Evolutionary conservation across 2,113 vertebrate genomes (phyloP).

Genomic region (Fregata magnificens): DNA sequence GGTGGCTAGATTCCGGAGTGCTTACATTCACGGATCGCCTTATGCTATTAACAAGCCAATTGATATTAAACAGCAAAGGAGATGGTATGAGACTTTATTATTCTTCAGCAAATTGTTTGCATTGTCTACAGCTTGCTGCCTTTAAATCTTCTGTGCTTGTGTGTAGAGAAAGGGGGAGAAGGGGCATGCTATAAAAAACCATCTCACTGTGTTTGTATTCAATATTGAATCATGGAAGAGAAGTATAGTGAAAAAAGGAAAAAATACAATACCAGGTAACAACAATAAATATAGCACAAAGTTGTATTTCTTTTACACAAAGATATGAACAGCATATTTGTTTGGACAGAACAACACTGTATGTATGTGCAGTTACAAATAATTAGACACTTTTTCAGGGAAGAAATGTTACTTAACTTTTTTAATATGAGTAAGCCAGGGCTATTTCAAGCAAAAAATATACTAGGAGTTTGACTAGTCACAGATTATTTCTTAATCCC

Average conservation of each 20-base stretch:
- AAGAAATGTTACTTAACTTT: neutral
- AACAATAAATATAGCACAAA: neutral
- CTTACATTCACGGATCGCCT: slow-evolving; percentile 85
- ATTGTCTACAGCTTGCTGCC: neutral
- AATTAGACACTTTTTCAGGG: neutral
- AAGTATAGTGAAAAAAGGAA: neutral
- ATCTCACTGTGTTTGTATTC: neutral
- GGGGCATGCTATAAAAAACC: neutral
- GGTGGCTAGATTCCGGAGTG: slow-evolving; percentile 82
- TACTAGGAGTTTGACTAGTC: neutral
- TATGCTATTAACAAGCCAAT: slow-evolving; percentile 94
- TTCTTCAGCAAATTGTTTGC: slow-evolving; percentile 26
- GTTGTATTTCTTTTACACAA: neutral
- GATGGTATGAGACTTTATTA: slow-evolving; percentile 81
- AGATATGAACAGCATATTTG: neutral
- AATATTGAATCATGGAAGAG: neutral
- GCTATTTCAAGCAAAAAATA: neutral
- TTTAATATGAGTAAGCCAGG: neutral
- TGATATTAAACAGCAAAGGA: slow-evolving; percentile 91
- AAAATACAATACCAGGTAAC: neutral
- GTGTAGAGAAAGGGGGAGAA: neutral
- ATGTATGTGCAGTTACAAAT: neutral
- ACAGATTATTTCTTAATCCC: neutral
- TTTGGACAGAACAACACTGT: neutral
- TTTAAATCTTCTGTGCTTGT: neutral